Base-by-base conservation (phyloP, 2,113 vertebrate species). In the Toxotes chatareus region DNA sequence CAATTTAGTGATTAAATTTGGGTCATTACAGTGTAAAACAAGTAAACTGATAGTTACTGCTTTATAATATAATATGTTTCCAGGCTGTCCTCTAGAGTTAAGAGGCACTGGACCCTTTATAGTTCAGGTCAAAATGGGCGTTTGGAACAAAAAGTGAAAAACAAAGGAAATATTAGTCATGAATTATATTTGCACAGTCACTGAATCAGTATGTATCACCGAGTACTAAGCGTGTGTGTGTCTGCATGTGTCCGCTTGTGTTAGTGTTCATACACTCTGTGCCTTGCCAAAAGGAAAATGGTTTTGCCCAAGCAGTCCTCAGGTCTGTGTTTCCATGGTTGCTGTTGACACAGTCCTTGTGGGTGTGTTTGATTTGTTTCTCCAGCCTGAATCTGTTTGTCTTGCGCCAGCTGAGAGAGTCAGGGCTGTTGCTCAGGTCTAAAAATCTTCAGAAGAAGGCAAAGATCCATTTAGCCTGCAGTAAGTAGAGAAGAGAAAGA, bases 301-400 rank as follows among this genome's bases (percentile, higher is more conserved):
- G 19, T 82, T 86, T 78, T 61, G 44, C 27, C 61, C 57, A 69
- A 84, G 53, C 74, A 51, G 64, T 55, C 63, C 61, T 87, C 40
- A 34, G 57, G 63, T 77, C 83, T 69, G 47, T 56, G 90, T 93
- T 87, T 32, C 90, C 82, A 88, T 90, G 84, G 91, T 68, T 88
- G 80, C 80, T 93, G 91, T 93, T 94, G 89, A 92, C 91, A 85
- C 87, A 84, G 83, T 61, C 51, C 55, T 65, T 84, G 62, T 74
- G 76, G 73, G 79, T 80, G 79, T 89, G 86, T 89, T 72, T 83
- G 76, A 79, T 87, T 47, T 75, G 62, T 73, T 73, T 46, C 70
- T 80, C 62, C 34, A 47, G 7, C 57, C 42, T 62, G 42, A 64
- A 63, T 69, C 42, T 71, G 72, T 66, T 85, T 55, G 49, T 68